These are phyloP conservation scores for Plestiodon gilberti DNA, from an alignment of 2,113 vertebrate genomes.

Conservation along the genomic window DNA sequence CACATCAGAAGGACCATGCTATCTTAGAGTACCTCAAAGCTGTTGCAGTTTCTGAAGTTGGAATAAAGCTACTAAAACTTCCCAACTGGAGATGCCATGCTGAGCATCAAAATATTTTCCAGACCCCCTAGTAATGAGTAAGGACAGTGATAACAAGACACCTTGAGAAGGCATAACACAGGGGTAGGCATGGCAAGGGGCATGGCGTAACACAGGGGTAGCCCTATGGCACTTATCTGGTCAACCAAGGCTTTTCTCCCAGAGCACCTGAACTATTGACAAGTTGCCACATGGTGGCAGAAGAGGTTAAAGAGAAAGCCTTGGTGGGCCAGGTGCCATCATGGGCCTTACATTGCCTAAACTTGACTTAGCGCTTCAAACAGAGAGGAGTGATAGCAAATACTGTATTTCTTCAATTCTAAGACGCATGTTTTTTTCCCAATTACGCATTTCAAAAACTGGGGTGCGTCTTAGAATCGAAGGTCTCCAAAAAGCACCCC, in stretches of 20 bases:
- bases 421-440: too few species aligned
- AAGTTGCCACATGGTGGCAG: background rate
- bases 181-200: background rate
- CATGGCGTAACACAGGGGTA: too few species aligned
- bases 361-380: background rate
- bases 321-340: background rate
- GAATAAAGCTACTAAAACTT: background rate
- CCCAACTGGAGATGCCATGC: background rate
- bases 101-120: background rate
- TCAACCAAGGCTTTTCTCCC: background rate
- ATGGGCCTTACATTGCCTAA: background rate
- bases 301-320: too few species aligned
- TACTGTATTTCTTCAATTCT: too few species aligned
- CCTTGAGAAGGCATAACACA: background rate
- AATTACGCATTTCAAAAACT: too few species aligned
- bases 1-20: background rate
- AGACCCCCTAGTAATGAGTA: background rate
- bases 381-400: background rate
- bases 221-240: background rate
- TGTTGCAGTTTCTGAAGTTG: background rate
- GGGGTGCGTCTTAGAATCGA: too few species aligned
- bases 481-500: too few species aligned
- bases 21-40: background rate
- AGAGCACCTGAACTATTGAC: background rate
- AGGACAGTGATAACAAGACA: background rate